A percentile compares a stretch with the other conserved stretches of the same genome.
Evolutionary conservation across 2,113 vertebrate genomes (phyloP).

Genomic region (Colinus virginianus): DNA sequence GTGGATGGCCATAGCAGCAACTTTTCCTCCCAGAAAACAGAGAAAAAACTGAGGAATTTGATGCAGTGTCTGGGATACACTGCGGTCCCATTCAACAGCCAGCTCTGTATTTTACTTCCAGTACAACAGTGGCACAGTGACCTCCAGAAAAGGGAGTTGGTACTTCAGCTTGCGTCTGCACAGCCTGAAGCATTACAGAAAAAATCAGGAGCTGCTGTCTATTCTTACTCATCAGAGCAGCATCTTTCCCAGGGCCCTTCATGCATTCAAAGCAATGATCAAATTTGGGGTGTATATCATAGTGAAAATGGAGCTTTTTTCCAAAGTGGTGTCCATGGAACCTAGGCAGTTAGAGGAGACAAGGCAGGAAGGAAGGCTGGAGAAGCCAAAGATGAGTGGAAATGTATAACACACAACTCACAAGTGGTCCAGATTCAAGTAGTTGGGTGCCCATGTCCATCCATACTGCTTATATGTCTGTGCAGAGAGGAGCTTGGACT

Average conservation of each 20-base stretch:
- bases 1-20: background rate
- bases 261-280: background rate
- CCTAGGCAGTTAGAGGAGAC: background rate
- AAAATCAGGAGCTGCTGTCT: background rate
- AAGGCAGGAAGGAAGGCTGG: background rate
- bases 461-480: background rate
- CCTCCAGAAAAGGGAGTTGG: conserved; percentile 9
- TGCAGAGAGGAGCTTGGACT: background rate
- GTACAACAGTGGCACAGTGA: fast-evolving
- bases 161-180: background rate
- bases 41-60: background rate
- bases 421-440: background rate
- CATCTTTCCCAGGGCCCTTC: background rate
- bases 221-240: background rate
- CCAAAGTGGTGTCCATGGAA: background rate
- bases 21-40: background rate
- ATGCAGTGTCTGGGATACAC: background rate
- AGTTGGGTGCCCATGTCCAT: background rate
- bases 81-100: background rate
- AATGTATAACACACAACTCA: background rate
- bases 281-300: fast-evolving
- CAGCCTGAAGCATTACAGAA: background rate
- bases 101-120: background rate
- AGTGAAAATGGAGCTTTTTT: background rate
- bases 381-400: background rate